Conservation (phyloP, 2,888 invertebrate genomes). For the Spilosoma lubricipeda region DNA sequence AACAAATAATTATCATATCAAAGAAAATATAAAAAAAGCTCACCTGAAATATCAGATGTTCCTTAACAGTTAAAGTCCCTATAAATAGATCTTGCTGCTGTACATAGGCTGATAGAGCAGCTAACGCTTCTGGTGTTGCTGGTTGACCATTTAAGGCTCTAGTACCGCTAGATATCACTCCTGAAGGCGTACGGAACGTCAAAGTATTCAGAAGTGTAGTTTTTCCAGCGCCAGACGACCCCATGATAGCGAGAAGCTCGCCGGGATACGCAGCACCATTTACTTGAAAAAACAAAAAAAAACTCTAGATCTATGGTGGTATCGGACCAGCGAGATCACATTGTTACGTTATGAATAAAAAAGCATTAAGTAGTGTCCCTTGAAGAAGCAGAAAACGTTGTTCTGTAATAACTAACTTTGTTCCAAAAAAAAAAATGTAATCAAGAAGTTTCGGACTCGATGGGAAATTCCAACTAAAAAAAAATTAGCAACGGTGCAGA, state of each 20-base stretch:
- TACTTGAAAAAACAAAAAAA: slow-evolving; percentile 80
- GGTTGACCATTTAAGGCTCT: slow-evolving; percentile 91
- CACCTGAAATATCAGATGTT: slow-evolving; percentile 95
- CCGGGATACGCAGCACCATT: slow-evolving; percentile 94
- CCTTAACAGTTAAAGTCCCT: slow-evolving; percentile 94
- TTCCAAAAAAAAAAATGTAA: not conserved
- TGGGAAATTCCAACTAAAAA: not conserved
- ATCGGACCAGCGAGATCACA: not conserved
- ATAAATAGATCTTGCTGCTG: slow-evolving; percentile 98
- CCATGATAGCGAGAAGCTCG: slow-evolving; percentile 94
- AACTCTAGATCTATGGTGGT: not conserved
- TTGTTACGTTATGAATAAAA: not conserved
- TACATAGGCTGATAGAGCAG: slow-evolving; percentile 94
- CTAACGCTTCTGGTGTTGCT: slow-evolving; percentile 89
- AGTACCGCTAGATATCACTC: slow-evolving; percentile 88
- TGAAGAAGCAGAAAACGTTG: not conserved
- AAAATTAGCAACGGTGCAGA: not conserved
- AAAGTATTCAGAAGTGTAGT: slow-evolving; percentile 96
- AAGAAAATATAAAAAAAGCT: slow-evolving; percentile 26
- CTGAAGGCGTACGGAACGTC: slow-evolving; percentile 92
- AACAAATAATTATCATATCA: too few relatives aligned
- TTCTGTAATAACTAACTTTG: not conserved
- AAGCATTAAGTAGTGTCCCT: not conserved
- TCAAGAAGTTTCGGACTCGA: too few relatives aligned
- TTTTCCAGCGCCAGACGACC: slow-evolving; percentile 97